phyloP scores from a whole-genome alignment of 1,140 invertebrate genomes.

The Oppia nitens region DNA sequence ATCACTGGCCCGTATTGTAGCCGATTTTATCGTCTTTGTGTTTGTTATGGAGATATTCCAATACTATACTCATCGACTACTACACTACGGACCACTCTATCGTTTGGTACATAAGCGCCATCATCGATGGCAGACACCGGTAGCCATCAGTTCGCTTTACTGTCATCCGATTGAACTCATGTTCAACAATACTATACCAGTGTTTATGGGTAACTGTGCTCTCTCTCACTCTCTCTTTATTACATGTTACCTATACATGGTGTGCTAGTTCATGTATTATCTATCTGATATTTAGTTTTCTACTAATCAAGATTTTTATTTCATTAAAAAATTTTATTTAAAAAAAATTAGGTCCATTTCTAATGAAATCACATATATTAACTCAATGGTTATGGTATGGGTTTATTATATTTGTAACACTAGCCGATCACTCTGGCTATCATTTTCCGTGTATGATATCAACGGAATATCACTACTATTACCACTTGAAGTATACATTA shows the following conservation, averaged over 20 bases:
- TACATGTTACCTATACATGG: too few relatives aligned
- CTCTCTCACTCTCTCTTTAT: background rate
- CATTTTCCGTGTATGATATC: constrained; percentile 70
- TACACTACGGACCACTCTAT: constrained; percentile 55
- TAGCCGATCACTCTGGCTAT: constrained; percentile 70
- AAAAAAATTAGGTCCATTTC: constrained; percentile 46
- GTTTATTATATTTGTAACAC: constrained; percentile 53
- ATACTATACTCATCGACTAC: constrained; percentile 62
- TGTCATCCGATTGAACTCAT: constrained; percentile 72
- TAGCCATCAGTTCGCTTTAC: constrained; percentile 62
- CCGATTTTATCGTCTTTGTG: constrained; percentile 28
- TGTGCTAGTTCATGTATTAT: too few relatives aligned
- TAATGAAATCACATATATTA: constrained; percentile 60
- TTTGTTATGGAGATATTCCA: constrained; percentile 63
- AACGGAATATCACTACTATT: constrained; percentile 72
- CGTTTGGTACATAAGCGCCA: constrained; percentile 68
- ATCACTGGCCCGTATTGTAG: background rate
- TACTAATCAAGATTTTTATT: too few relatives aligned
- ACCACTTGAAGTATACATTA: constrained; percentile 78
- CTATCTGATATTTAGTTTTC: too few relatives aligned
- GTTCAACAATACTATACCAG: constrained; percentile 58
- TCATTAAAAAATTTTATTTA: too few relatives aligned
- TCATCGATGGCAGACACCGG: constrained; percentile 63
- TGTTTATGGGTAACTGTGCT: constrained; percentile 40
- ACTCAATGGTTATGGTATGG: constrained; percentile 66